These are phyloP conservation scores for Exephanes ischioxanthus DNA, from an alignment of 2,888 invertebrate species.

Conservation along the genomic window DNA sequence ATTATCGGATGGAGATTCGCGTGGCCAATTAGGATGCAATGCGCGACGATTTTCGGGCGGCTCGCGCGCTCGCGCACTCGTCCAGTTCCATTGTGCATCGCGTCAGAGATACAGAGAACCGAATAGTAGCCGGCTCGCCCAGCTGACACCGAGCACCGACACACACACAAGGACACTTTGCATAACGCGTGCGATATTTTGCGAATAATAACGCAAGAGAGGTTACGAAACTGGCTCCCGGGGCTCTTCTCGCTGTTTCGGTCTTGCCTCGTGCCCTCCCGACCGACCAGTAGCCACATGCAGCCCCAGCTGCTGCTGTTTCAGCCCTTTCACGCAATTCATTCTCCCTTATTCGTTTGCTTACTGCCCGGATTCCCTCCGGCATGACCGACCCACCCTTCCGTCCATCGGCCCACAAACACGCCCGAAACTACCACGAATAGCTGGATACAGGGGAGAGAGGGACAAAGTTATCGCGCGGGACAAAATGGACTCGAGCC, in stretches of 20 bases:
- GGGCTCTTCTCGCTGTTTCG: constrained; percentile 52
- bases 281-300: constrained; percentile 17
- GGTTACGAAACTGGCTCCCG: constrained; percentile 32
- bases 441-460: background rate
- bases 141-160: constrained; percentile 31
- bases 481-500: background rate
- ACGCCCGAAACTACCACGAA: constrained; percentile 46
- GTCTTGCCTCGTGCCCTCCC: constrained; percentile 49
- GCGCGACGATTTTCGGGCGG: constrained; percentile 54
- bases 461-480: background rate
- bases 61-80: constrained; percentile 60
- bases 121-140: constrained; percentile 23
- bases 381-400: constrained; percentile 46
- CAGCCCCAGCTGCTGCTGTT: constrained; percentile 50
- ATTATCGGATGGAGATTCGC: constrained; percentile 45
- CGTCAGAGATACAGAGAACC: constrained; percentile 5
- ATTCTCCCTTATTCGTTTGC: constrained; percentile 44
- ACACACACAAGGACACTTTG: background rate
- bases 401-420: constrained; percentile 49
- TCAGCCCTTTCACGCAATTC: constrained; percentile 58
- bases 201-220: constrained; percentile 48
- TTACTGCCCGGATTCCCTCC: constrained; percentile 19
- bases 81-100: constrained; percentile 70
- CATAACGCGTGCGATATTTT: constrained; percentile 54
- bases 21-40: constrained; percentile 69